phyloP scores from a whole-genome alignment of 2,113 vertebrate species.

The Phainopepla nitens region DNA sequence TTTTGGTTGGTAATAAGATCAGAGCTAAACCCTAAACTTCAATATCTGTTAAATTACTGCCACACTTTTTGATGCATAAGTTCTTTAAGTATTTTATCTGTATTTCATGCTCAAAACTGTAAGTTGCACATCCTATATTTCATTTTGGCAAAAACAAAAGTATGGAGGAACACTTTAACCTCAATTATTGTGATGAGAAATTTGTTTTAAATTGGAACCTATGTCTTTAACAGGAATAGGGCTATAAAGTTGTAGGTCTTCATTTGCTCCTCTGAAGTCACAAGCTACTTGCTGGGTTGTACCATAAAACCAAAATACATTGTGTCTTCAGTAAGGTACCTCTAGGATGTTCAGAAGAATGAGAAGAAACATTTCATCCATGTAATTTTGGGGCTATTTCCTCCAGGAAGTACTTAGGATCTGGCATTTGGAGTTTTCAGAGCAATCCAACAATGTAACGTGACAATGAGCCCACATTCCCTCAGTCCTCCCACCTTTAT shows the following conservation, averaged over 20 bases:
- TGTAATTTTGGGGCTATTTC: background rate
- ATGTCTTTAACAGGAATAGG: background rate
- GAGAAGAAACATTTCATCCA: background rate
- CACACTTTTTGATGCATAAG: background rate
- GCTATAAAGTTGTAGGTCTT: background rate
- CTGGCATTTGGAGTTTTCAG: background rate
- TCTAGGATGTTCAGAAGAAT: background rate
- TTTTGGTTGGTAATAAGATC: background rate
- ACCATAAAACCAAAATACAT: background rate
- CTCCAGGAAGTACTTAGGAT: background rate
- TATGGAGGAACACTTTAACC: background rate
- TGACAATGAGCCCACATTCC: accelerated
- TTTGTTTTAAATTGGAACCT: background rate
- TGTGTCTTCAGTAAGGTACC: background rate
- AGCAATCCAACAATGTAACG: background rate
- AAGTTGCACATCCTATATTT: background rate
- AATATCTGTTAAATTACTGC: background rate
- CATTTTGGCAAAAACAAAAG: background rate
- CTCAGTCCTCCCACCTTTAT: background rate
- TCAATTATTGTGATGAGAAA: background rate
- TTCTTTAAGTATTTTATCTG: background rate
- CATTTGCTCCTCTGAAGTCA: background rate
- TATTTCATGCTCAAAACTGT: background rate
- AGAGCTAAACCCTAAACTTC: background rate
- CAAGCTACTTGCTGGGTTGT: background rate